These are phyloP conservation scores for Philereme vetulata DNA, from an alignment of 2,888 invertebrate species.

Conservation along the genomic window DNA sequence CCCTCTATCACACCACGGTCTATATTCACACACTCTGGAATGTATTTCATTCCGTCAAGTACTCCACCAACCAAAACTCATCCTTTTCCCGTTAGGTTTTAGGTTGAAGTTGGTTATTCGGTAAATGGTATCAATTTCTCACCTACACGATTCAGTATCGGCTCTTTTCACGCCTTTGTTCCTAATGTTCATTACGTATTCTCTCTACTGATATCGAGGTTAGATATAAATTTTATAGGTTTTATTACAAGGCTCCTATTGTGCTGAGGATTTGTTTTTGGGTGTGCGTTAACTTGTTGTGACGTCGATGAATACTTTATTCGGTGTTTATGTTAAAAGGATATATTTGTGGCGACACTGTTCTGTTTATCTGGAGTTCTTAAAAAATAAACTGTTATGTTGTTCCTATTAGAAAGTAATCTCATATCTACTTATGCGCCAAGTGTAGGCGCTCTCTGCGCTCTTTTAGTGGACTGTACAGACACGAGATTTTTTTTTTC, in stretches of 20 bases:
- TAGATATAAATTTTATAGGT: slow-evolving; percentile 76
- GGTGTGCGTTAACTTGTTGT: slow-evolving; percentile 49
- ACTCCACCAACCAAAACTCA: slow-evolving; percentile 41
- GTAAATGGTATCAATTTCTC: slow-evolving; percentile 60
- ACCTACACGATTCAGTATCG: slow-evolving; percentile 71
- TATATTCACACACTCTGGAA: slow-evolving; percentile 38
- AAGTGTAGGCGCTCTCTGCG: too few species aligned
- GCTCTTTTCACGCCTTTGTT: slow-evolving; percentile 76
- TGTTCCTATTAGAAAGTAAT: too few species aligned
- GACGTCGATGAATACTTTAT: slow-evolving; percentile 55
- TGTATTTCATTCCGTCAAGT: slow-evolving; percentile 50
- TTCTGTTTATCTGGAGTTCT: slow-evolving; percentile 10
- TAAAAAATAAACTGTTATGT: neutral
- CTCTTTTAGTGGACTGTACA: too few species aligned
- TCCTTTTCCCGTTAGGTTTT: slow-evolving; percentile 43
- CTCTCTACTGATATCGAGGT: slow-evolving; percentile 73
- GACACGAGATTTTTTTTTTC: too few species aligned
- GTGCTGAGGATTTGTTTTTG: slow-evolving; percentile 62
- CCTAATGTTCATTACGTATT: slow-evolving; percentile 80
- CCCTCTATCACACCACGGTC: slow-evolving; percentile 37
- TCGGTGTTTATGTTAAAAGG: slow-evolving; percentile 48
- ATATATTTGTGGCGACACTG: slow-evolving; percentile 38
- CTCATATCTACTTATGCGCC: too few species aligned
- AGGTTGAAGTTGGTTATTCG: slow-evolving; percentile 41
- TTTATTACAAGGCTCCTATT: slow-evolving; percentile 64